Conservation (phyloP, 1,140 invertebrate genomes). For the Sitophilus oryzae region DNA sequence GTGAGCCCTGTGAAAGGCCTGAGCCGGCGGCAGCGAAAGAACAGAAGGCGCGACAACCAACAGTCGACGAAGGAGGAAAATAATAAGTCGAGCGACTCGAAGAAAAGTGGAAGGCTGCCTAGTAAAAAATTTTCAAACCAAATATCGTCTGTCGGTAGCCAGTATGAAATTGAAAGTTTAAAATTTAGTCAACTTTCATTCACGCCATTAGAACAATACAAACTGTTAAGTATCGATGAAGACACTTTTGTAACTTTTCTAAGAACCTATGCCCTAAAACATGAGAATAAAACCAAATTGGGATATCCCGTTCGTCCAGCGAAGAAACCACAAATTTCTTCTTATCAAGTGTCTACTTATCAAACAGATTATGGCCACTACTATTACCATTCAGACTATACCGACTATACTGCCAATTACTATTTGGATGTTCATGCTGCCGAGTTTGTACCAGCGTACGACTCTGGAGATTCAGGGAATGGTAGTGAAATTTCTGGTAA, state of each 20-base stretch:
- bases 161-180: background rate
- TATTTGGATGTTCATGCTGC: slow-evolving; percentile 52
- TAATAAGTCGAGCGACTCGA: slow-evolving; percentile 1
- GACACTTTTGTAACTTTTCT: slow-evolving; percentile 8
- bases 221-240: background rate
- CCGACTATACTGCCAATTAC: slow-evolving; percentile 44
- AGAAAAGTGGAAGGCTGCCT: background rate
- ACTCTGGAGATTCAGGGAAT: slow-evolving; percentile 40
- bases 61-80: background rate
- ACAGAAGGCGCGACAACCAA: slow-evolving; percentile 22
- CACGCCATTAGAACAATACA: background rate
- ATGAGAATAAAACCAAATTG: background rate
- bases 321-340: background rate
- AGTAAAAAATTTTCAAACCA: too few species aligned
- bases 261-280: slow-evolving; percentile 3
- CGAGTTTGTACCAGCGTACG: slow-evolving; percentile 54
- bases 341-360: background rate
- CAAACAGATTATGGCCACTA: background rate
- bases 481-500: slow-evolving; percentile 48
- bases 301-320: background rate
- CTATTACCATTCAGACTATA: slow-evolving; percentile 2
- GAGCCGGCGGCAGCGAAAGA: slow-evolving; percentile 35
- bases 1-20: slow-evolving; percentile 26
- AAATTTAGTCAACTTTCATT: too few species aligned
- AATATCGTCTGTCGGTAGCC: background rate